Evolutionary conservation across 2,888 invertebrate genomes (phyloP), one percentile per base, ranked within the genome.

Genomic region (Nemotelus pantherinus): DNA sequence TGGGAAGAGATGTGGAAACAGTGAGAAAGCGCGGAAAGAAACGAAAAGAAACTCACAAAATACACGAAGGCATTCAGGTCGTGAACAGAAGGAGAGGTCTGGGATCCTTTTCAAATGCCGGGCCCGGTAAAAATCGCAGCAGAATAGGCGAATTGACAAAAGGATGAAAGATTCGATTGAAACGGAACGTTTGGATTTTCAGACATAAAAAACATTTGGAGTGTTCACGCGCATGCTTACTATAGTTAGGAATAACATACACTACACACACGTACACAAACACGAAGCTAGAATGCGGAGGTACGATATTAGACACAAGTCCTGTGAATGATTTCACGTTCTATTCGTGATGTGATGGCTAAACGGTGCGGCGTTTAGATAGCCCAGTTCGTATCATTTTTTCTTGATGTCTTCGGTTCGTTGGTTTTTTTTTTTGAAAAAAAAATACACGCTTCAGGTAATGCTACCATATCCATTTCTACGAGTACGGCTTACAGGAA

Each of bases 31-130:
- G n/a, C 48, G 60, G 47, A 74, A 63, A 63, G 50, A 60, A n/a
- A n/a, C n/a, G n/a, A n/a, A n/a, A n/a, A n/a, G n/a, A n/a, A n/a
- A n/a, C n/a, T n/a, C n/a, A n/a, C n/a, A n/a, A n/a, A n/a, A n/a
- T n/a, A n/a, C n/a, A n/a, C n/a, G n/a, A n/a, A n/a, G n/a, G 74
- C 74, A 48, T 10, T 48, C 47, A 47, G 7, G 63, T 25, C 47
- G 7, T 50, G 48, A 60, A 60, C 39, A 10, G 60, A 48, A 68
- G 47, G 63, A 63, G 44, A 48, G 63, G 39, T 60, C 48, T 74
- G 74, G 74, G 74, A 74, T 74, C 74, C 74, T 74, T 74, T 74
- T 74, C 60, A 74, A 63, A 47, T 48, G 74, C 74, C 63, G 74
- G 60, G 63, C 74, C 48, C 48, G 4, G 6, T 55, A 55, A 60